Conservation (phyloP, 2,888 invertebrate genomes). For the Germaria angustata region DNA sequence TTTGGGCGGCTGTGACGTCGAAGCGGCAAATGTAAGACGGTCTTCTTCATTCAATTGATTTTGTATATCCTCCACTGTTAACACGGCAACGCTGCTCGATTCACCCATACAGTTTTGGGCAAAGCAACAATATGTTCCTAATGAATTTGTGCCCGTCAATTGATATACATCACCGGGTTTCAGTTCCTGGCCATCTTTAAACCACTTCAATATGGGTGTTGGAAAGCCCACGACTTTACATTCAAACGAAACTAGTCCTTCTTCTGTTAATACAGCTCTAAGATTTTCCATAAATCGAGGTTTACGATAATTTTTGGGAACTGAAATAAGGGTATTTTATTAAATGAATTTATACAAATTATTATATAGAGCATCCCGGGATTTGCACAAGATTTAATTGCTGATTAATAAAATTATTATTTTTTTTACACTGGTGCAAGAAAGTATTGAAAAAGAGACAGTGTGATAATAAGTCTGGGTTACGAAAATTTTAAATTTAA, state of each 20-base stretch:
- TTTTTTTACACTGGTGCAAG: no score
- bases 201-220: slow-evolving; percentile 92
- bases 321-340: slow-evolving; percentile 78
- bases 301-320: slow-evolving; percentile 93
- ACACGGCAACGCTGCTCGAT: slow-evolving; percentile 90
- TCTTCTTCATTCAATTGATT: slow-evolving; percentile 94
- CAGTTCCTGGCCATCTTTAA: slow-evolving; percentile 94
- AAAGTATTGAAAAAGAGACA: no score
- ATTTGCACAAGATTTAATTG: background rate
- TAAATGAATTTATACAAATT: background rate
- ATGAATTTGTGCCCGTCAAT: slow-evolving; percentile 92
- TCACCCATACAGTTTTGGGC: slow-evolving; percentile 95
- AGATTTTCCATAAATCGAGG: slow-evolving; percentile 94
- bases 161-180: slow-evolving; percentile 96
- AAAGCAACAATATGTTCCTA: slow-evolving; percentile 93
- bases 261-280: slow-evolving; percentile 93
- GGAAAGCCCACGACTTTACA: slow-evolving; percentile 96
- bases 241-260: slow-evolving; percentile 94
- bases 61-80: slow-evolving; percentile 94
- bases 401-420: no score
- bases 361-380: background rate
- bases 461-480: no score
- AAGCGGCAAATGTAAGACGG: slow-evolving; percentile 81
- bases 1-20: slow-evolving; percentile 91
- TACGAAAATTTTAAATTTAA: no score